Evolutionary conservation across 2,113 vertebrate genomes (phyloP), one percentile per base, ranked within the genome.

Genomic region (Melanerpes aurifrons): DNA sequence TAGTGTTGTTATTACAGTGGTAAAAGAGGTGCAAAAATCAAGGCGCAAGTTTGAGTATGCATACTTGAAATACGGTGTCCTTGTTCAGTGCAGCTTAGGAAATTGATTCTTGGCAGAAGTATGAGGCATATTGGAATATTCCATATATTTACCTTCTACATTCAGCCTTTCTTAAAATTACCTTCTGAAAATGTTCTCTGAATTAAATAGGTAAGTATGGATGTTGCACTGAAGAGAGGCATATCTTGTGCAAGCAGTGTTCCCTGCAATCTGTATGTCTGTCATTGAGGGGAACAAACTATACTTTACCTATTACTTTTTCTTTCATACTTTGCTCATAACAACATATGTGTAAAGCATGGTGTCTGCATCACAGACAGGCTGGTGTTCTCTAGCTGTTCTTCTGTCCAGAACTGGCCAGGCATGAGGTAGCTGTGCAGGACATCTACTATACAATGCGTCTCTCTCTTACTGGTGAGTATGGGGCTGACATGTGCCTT

Each of bases 241-340:
- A 4, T 32, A 53, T 4, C 43, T 74, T 68, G 62, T n/a, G 31
- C 15, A 40, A 48, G 17, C 31, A 28, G 3, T 12, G 12, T 9
- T 29, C 25, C 7, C 26, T 78, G 45, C n/a, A 82, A 43, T 37
- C 21, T 63, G 29, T 45, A 26, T 25, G 54, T 66, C 15, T 40
- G 7, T 10, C 25, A 21, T 26, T 1, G 2, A 53, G 37, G 53
- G 37, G 56, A 54, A 35, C 29, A 47, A 24, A 2, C 10, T 25
- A 5, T 35, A 10, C 84, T 73, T 40, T 47, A 75, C 24, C 29
- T 56, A 0, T 56, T 9, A 2, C 4, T 3, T 64, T 32, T n/a
- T 0, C 1, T n/a, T 68, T 15, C 50, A 14, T 54, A 1, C 28
- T 66, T 40, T 26, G 32, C 8, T 50, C 2, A 0, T 2, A 31